phyloP scores from a whole-genome alignment of 1,140 invertebrate genomes.

The Drosophila trapezifrons region DNA sequence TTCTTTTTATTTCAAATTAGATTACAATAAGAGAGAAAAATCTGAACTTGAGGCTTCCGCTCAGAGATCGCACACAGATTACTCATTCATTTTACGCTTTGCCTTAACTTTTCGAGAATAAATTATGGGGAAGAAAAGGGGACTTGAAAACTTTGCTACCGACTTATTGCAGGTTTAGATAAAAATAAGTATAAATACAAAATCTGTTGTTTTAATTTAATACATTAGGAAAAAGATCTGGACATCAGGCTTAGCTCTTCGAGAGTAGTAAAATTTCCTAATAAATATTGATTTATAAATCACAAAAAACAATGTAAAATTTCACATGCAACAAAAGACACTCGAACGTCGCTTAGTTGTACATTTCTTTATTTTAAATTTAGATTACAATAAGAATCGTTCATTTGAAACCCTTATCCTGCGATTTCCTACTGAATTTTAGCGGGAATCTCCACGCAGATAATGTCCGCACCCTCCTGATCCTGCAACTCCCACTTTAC shows the following conservation, averaged over 20 bases:
- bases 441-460: constrained; percentile 88
- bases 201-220: too few relatives aligned
- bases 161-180: neutral
- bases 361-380: constrained; percentile 37
- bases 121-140: neutral
- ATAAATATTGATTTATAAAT: too few relatives aligned
- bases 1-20: constrained; percentile 66
- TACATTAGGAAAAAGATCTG: too few relatives aligned
- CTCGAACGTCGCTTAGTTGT: constrained; percentile 1
- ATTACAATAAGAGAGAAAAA: constrained; percentile 62
- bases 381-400: constrained; percentile 31
- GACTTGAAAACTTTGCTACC: neutral
- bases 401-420: neutral
- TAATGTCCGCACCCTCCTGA: constrained; percentile 86
- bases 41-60: constrained; percentile 46
- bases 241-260: too few relatives aligned
- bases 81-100: constrained; percentile 7
- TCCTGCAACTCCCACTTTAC: constrained; percentile 90
- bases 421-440: constrained; percentile 85
- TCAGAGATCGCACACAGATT: constrained; percentile 23
- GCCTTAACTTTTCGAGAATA: neutral
- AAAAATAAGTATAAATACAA: too few relatives aligned
- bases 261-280: too few relatives aligned
- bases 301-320: too few relatives aligned
- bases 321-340: too few relatives aligned